These are phyloP conservation scores for Thelaira solivaga DNA, from an alignment of 2,888 invertebrate species.

Conservation along the genomic window DNA sequence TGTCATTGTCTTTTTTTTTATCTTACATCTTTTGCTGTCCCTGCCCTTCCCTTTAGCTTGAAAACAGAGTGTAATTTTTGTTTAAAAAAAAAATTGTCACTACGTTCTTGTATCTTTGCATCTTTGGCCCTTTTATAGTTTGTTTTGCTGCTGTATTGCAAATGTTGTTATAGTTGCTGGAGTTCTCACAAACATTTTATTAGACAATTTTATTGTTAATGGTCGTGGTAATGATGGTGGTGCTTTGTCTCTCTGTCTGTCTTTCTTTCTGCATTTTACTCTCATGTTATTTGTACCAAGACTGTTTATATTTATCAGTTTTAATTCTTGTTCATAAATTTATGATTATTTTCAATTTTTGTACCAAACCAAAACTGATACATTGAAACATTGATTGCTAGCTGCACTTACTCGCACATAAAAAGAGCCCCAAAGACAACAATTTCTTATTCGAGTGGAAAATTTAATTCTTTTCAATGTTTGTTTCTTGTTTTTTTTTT, in stretches of 20 bases:
- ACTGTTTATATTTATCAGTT: conserved; percentile 37
- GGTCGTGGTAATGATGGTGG: neutral
- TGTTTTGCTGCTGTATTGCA: neutral
- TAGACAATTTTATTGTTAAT: neutral
- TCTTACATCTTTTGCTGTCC: no score
- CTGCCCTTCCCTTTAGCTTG: neutral
- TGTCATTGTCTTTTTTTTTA: neutral
- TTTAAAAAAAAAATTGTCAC: neutral
- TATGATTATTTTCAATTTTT: conserved; percentile 58
- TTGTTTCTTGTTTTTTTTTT: neutral
- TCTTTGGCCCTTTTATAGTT: conserved; percentile 10
- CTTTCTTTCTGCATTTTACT: no score
- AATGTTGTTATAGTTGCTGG: neutral
- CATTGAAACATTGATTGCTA: no score
- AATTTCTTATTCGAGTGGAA: neutral
- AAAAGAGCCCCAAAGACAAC: neutral
- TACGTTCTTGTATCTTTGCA: no score
- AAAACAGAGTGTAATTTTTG: conserved; percentile 15
- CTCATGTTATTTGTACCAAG: conserved; percentile 13
- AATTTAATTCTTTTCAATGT: neutral
- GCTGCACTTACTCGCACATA: neutral
- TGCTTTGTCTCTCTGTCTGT: neutral
- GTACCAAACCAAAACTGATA: neutral
- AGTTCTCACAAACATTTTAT: conserved; percentile 11
- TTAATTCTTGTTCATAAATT: conserved; percentile 42